Evolutionary conservation across 2,888 invertebrate species (phyloP), one percentile per base, ranked within the genome.

Genomic region (Oxytorus armatus): DNA sequence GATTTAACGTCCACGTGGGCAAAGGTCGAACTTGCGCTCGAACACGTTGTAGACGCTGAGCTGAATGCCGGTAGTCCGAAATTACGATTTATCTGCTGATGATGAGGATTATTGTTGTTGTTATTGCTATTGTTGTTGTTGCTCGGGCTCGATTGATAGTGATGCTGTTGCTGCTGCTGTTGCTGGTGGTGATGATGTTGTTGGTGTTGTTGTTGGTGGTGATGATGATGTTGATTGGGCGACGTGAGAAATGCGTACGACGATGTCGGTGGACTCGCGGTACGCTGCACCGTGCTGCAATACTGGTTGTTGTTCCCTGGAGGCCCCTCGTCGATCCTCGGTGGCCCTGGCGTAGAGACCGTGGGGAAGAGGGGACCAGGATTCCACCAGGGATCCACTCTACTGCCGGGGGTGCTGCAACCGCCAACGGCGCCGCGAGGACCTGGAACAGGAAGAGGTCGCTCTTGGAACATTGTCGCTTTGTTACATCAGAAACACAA

Each of bases 381-480:
- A 87, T 90, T 90, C 90, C 90, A 90, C 91, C 91, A 90, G 88
- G 91, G 90, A 91, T 91, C 91, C 90, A 91, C 89, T 89, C 89
- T 90, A 91, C 88, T 90, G 88, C 89, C 90, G 89, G 90, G 89
- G 88, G 89, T 91, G 88, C 85, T 91, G 91, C 90, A 90, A 91
- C 91, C 91, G 91, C 90, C 91, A 89, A 90, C 89, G 91, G 90
- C 90, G 89, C 90, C 89, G 90, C 91, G 90, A 86, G 90, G 87
- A 91, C 90, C 92, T 92, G 87, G 0, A 89, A 89, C 85, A 88
- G 3, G 33, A 81, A 77, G 39, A 82, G 47, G 42, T 61, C 63
- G 69, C 63, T 65, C 77, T 82, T 83, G 68, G 55, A 76, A 63
- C 11, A 63, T 47, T 55, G 53, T 10, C 21, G 39, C 8, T 61